Percentiles rank a stretch among this genome's conserved stretches.
Evolutionary conservation across 2,888 invertebrate genomes (phyloP).

Genomic region (Diploptera punctata): DNA sequence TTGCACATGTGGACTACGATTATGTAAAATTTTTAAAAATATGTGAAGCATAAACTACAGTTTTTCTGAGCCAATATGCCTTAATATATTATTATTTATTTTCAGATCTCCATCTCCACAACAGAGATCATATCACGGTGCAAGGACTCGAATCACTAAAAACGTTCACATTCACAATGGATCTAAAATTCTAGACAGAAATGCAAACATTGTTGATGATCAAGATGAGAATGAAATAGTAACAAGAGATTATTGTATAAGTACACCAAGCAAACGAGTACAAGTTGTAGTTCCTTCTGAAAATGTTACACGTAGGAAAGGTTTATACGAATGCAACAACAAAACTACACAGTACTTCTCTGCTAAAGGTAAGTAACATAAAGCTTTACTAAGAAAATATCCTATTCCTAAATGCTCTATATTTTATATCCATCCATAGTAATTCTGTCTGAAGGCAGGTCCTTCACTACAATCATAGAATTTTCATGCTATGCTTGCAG

Average conservation of each 20-base stretch:
- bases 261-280: neutral
- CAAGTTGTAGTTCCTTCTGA: constrained; percentile 9
- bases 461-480: no score
- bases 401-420: no score
- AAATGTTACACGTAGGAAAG: neutral
- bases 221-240: neutral
- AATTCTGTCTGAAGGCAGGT: no score
- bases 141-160: no score
- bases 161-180: neutral
- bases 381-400: no score
- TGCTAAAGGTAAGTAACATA: neutral
- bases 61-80: no score
- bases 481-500: no score
- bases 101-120: constrained; percentile 28
- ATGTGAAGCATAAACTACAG: no score
- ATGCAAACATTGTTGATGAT: neutral
- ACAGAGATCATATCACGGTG: neutral
- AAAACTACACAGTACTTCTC: neutral
- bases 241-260: neutral
- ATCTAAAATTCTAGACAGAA: neutral
- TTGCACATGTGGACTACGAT: no score
- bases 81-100: neutral
- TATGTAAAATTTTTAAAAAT: no score
- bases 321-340: neutral
- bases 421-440: no score